Conservation (phyloP, 1,140 invertebrate species). For the Laupala kohalensis region DNA sequence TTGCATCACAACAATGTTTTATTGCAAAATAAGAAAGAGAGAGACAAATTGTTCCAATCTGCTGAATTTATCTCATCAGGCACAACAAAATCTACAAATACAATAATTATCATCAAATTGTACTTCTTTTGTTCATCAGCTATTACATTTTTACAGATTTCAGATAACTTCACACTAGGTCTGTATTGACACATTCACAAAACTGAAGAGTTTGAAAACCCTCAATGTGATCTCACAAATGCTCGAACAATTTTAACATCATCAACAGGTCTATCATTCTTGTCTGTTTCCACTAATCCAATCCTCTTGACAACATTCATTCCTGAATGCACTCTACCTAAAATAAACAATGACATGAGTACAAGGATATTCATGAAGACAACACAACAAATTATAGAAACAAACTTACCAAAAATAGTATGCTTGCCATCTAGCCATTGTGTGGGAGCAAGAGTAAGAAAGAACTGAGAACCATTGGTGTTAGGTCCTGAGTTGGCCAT, state of each 20-base stretch:
- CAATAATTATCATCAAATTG: too few species aligned
- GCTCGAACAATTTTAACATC: slow-evolving; percentile 75
- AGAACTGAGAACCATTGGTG: slow-evolving; percentile 97
- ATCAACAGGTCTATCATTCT: slow-evolving; percentile 78
- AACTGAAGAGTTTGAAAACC: not conserved
- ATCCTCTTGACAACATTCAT: slow-evolving; percentile 86
- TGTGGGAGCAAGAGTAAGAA: slow-evolving; percentile 90
- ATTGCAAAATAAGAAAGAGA: too few species aligned
- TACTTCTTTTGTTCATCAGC: too few species aligned
- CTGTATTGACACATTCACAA: too few species aligned
- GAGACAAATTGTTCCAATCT: too few species aligned
- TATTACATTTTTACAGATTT: too few species aligned
- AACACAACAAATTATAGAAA: not conserved
- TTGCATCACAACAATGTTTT: too few species aligned
- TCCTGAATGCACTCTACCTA: slow-evolving; percentile 60
- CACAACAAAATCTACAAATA: too few species aligned
- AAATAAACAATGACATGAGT: slow-evolving; percentile 15
- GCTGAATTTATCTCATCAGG: too few species aligned
- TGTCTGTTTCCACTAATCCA: slow-evolving; percentile 84
- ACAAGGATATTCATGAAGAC: not conserved
- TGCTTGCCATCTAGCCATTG: slow-evolving; percentile 98
- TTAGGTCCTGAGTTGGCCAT: slow-evolving; percentile 92
- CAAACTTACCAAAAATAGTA: slow-evolving; percentile 70
- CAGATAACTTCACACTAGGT: too few species aligned
- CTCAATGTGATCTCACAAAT: slow-evolving; percentile 29